Evolutionary conservation across 1,140 invertebrate species (phyloP), one percentile per base, ranked within the genome.

Genomic region (Mya arenaria): DNA sequence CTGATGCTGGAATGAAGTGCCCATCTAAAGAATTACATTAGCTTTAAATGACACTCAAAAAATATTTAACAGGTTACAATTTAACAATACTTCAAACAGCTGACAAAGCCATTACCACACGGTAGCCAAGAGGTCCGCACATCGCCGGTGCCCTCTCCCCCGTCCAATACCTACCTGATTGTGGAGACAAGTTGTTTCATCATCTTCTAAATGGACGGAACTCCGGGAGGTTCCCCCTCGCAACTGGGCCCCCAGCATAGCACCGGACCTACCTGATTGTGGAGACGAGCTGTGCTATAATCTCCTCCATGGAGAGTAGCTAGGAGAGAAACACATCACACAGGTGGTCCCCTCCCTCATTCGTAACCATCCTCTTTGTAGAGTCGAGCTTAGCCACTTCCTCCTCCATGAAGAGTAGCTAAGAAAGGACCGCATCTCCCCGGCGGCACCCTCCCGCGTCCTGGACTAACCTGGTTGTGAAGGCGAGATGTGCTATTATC

Each of bases 401-500:
- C 79, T 97, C 95, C 56, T 95, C 89, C 13, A 95, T 94, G n/a
- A 94, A 95, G n/a, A 96, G 91, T 82, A 95, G 96, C 87, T 98
- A 96, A n/a, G 92, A 84, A 0, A 98, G 84, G 10, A 92, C 91
- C 28, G 96, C 95, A 89, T 97, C 95, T 87, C 96, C 94, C 19
- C 89, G 52, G 68, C 86, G 90, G 19, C 89, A 90, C 90, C 98
- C n/a, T n/a, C n/a, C n/a, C n/a, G n/a, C n/a, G n/a, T n/a, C n/a
- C n/a, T n/a, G n/a, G n/a, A 15, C 41, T 23, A 78, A 90, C 88
- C 90, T 90, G 41, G 98, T 95, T 4, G 97, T 98, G 71, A 94
- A 92, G 0, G 96, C 95, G 8, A 99, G 90, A 87, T 95, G 94
- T 77, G 94, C 93, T 0, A 98, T 92, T 0, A 99, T 91, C 79